These are phyloP conservation scores for Protodeltote pygarga DNA, from an alignment of 2,888 invertebrate genomes.

Conservation along the genomic window DNA sequence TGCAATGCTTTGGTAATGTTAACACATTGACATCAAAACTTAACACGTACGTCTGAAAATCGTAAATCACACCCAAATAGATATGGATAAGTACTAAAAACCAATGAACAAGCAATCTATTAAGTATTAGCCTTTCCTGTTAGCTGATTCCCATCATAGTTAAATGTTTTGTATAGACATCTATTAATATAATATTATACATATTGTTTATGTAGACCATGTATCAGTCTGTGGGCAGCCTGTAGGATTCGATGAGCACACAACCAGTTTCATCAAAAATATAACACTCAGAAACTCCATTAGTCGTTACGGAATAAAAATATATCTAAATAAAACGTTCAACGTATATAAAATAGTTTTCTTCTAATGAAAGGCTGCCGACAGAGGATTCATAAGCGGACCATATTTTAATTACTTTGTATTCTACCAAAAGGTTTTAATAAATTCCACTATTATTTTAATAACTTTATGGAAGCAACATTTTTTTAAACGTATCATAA, in stretches of 20 bases:
- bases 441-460: conserved; percentile 69
- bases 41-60: conserved; percentile 15
- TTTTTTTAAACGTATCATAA: conserved; percentile 79
- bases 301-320: conserved; percentile 17
- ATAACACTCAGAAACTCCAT: conserved; percentile 27
- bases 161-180: conserved; percentile 35
- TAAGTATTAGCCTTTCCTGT: conserved; percentile 19
- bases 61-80: conserved; percentile 31
- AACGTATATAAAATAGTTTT: conserved; percentile 36
- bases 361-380: conserved; percentile 52
- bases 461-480: conserved; percentile 82
- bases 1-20: conserved; percentile 52
- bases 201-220: conserved; percentile 41
- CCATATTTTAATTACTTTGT: conserved; percentile 51
- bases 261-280: conserved; percentile 58
- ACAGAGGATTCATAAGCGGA: conserved; percentile 56
- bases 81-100: conserved; percentile 1
- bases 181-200: conserved; percentile 29
- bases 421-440: conserved; percentile 62
- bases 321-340: conserved; percentile 31
- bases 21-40: conserved; percentile 28
- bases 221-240: conserved; percentile 58
- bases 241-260: conserved; percentile 61
- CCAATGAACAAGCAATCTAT: conserved; percentile 9
- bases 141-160: conserved; percentile 14